Base-by-base conservation (phyloP, 2,888 invertebrate genomes). In the Punctoribates punctum region DNA sequence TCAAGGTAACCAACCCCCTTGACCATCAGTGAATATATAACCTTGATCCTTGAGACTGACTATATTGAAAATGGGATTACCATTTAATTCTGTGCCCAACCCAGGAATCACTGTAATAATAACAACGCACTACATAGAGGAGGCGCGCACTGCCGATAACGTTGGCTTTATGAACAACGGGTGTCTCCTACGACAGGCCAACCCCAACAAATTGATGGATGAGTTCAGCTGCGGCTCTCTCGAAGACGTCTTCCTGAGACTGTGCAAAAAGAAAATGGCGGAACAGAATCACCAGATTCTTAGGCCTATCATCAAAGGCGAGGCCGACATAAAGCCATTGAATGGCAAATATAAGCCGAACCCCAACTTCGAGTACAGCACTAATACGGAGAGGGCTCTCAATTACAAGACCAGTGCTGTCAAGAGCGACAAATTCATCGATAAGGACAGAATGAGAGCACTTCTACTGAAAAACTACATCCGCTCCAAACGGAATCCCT, bases 71-170 rank as follows among this genome's bases (percentile, higher is more conserved):
- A 34, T 8, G 34, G 34, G 34, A 34, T 34, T 34, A 34, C 34
- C 8, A 34, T 48, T 48, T 11, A 8, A 11, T 48, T 48, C 17
- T 48, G 46, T 48, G 13, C 15, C 11, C 20, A 74, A 3, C 15
- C 11, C 20, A 74, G 90, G 92, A 84, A 95, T 93, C 84, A 95
- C 96, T 25, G 95, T 96, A 80, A 94, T 96, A 77, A 93, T 96
- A 76, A 96, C 96, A 80, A 92, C 95, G 83, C 92, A 96, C 89
- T 96, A 96, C 83, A 94, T 96, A 79, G 96, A 96, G 84, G 96
- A 96, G 85, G 94, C 96, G 29, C 79, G 83, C 42, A 82, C 83
- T 48, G 79, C 80, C 2, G 51, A 81, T 60, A 76, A 83, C 82
- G 83, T 84, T 72, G 84, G 83, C 0, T 79, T 84, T 70, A 84